phyloP scores from a whole-genome alignment of 2,888 invertebrate species.

The Ashinkailepas kermadecensis region DNA sequence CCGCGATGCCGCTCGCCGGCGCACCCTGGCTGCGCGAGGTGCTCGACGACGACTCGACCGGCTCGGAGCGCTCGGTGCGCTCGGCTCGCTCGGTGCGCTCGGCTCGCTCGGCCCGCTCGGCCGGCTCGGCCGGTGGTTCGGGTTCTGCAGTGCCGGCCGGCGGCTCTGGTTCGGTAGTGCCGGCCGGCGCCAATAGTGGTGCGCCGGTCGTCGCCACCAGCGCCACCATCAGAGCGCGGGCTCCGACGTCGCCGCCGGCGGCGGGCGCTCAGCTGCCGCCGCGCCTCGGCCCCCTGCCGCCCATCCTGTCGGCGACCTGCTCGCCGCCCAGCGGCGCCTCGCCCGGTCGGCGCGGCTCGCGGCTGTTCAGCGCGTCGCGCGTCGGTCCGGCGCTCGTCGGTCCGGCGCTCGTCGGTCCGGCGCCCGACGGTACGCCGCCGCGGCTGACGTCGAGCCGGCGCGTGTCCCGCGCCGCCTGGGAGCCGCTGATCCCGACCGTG shows the following conservation, averaged over 20 bases:
- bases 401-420: background rate
- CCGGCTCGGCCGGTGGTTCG: too few species aligned
- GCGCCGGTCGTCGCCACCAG: background rate
- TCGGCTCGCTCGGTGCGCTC: background rate
- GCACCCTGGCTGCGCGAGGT: background rate
- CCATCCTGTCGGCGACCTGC: background rate
- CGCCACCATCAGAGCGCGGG: background rate
- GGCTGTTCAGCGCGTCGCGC: background rate
- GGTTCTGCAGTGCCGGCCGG: background rate
- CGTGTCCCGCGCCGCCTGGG: background rate
- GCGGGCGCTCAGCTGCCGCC: background rate
- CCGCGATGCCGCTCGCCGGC: background rate
- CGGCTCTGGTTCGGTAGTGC: background rate
- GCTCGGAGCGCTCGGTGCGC: background rate
- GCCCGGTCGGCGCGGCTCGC: background rate
- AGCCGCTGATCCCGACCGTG: background rate
- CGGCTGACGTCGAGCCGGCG: background rate
- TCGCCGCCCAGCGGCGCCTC: background rate
- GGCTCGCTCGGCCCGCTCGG: background rate
- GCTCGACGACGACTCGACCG: background rate
- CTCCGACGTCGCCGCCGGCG: background rate
- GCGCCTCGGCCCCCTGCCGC: background rate
- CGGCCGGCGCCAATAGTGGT: background rate
- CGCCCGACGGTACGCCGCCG: background rate
- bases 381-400: background rate